A percentile compares a stretch with the other conserved stretches of the same genome.
These are phyloP conservation scores for Dryobates pubescens DNA, from an alignment of 2,797 vertebrate species.

Conservation along the genomic window DNA sequence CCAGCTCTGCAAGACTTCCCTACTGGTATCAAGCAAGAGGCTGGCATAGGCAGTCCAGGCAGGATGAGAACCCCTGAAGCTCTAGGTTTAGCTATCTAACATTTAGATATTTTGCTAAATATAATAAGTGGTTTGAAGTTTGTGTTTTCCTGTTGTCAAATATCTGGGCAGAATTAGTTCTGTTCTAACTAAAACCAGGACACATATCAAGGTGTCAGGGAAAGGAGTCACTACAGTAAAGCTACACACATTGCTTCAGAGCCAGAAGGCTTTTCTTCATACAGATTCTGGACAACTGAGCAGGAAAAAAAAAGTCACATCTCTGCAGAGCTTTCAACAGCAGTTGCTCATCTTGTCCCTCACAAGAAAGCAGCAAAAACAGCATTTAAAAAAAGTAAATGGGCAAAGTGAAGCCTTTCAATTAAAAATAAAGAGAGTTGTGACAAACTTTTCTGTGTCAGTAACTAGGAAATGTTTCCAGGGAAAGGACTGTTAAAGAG, in stretches of 20 bases:
- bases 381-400: neutral
- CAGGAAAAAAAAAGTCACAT: neutral
- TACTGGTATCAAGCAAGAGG: neutral
- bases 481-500: neutral
- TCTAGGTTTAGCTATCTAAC: neutral
- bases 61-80: neutral
- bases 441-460: neutral
- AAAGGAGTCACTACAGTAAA: neutral
- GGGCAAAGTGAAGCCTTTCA: neutral
- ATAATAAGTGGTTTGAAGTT: neutral
- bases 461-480: constrained; percentile 22
- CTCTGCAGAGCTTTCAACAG: neutral
- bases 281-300: neutral
- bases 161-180: too few species aligned
- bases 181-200: too few species aligned
- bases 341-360: neutral
- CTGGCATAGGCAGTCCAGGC: neutral
- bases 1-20: neutral
- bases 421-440: neutral
- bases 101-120: neutral
- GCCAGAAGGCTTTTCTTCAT: neutral
- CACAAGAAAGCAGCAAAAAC: constrained; percentile 7
- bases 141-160: neutral
- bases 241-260: neutral
- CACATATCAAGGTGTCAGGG: neutral